These are phyloP conservation scores for Brachyhypopomus gauderio DNA, from an alignment of 2,113 vertebrate species.

Conservation along the genomic window DNA sequence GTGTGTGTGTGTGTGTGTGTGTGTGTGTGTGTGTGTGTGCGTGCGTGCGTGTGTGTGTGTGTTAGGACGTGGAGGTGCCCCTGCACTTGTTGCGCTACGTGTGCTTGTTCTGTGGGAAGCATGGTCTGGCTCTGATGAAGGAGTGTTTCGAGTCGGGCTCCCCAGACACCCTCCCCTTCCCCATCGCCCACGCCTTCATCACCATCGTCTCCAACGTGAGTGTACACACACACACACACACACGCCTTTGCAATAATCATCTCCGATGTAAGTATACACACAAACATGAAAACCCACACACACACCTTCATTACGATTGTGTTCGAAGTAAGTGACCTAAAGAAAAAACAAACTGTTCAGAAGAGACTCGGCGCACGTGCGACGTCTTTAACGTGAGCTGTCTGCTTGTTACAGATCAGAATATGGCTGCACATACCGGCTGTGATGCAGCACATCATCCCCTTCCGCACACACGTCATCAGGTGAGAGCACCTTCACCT, in stretches of 20 bases:
- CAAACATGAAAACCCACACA: too few relatives aligned
- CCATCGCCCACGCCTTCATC: slow-evolving; percentile 98
- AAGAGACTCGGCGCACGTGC: too few relatives aligned
- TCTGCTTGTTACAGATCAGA: slow-evolving; percentile 82
- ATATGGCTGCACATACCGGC: slow-evolving; percentile 99
- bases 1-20: too few relatives aligned
- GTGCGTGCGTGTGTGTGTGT: slow-evolving; percentile 16
- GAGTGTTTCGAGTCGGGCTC: slow-evolving; percentile 95
- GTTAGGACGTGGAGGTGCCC: slow-evolving; percentile 95
- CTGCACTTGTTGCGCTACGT: slow-evolving; percentile 98
- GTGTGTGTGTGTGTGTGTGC: background rate
- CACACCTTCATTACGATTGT: too few relatives aligned
- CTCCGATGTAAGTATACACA: too few relatives aligned
- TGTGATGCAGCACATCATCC: slow-evolving; percentile 99
- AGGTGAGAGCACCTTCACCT: slow-evolving; percentile 75
- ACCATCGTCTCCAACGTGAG: slow-evolving; percentile 98
- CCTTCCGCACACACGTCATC: slow-evolving; percentile 97
- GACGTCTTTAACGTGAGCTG: background rate
- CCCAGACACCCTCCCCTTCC: slow-evolving; percentile 93
- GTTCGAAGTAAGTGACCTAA: too few relatives aligned
- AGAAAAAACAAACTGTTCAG: too few relatives aligned
- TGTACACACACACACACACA: slow-evolving; percentile 46
- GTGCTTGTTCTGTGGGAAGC: slow-evolving; percentile 97
- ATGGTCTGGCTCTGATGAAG: slow-evolving; percentile 98
- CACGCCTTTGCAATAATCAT: background rate